Percentiles rank a stretch among this genome's conserved stretches.
Conservation (phyloP, 2,113 vertebrate species). For the Nansenia antarctica region DNA sequence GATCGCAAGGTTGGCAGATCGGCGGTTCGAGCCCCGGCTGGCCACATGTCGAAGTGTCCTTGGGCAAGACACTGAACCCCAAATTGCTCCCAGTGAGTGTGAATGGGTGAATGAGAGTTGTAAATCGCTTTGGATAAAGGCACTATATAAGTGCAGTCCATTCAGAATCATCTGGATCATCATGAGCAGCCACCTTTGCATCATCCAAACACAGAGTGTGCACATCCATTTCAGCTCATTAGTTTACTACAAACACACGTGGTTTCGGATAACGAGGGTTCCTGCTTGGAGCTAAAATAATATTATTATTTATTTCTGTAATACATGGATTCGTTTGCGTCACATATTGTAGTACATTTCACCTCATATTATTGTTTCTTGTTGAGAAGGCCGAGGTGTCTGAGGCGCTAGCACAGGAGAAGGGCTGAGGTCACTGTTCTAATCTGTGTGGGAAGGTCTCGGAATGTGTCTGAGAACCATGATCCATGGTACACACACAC, state of each 20-base stretch:
- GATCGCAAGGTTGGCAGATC: too few species aligned
- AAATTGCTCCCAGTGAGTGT: too few species aligned
- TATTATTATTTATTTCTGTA: too few species aligned
- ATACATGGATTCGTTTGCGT: too few species aligned
- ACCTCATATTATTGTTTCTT: conserved; percentile 7
- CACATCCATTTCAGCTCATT: not conserved
- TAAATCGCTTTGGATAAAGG: too few species aligned
- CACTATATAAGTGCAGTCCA: too few species aligned
- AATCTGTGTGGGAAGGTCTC: conserved; percentile 57
- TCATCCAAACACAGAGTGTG: not conserved
- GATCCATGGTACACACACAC: conserved; percentile 6
- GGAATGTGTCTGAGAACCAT: conserved; percentile 18
- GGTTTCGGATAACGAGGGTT: not conserved
- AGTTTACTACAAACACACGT: too few species aligned
- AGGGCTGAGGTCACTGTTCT: conserved; percentile 31
- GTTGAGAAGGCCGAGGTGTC: not conserved
- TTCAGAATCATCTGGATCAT: not conserved
- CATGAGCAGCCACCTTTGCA: not conserved
- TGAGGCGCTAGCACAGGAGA: conserved; percentile 1
- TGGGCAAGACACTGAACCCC: too few species aligned
- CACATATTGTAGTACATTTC: not conserved
- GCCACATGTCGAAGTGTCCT: too few species aligned
- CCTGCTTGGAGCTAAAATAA: too few species aligned
- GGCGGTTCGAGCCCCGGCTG: too few species aligned
- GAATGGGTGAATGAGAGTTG: too few species aligned